Conservation (phyloP, 2,113 vertebrate genomes). For the Hepsetus odoe region DNA sequence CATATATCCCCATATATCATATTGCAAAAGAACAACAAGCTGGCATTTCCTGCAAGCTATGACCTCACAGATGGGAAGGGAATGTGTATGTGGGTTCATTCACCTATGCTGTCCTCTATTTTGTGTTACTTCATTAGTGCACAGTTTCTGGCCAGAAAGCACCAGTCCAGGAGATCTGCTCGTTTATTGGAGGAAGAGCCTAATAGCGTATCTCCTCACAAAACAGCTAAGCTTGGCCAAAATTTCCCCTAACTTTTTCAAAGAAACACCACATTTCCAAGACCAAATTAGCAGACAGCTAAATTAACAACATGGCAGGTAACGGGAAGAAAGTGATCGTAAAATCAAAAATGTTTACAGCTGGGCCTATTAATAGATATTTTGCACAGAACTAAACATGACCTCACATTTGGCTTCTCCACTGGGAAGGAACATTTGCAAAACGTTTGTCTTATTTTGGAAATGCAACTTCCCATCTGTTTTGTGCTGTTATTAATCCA, state of each 20-base stretch:
- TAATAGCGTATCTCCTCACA: slow-evolving; percentile 17
- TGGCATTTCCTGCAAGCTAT: slow-evolving; percentile 47
- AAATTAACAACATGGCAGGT: slow-evolving; percentile 66
- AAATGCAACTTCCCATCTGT: slow-evolving; percentile 72
- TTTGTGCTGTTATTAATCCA: slow-evolving; percentile 68
- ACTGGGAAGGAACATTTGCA: slow-evolving; percentile 37
- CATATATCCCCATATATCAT: too few relatives aligned
- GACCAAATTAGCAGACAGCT: slow-evolving; percentile 55
- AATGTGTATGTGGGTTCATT: background rate
- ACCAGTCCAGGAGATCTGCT: slow-evolving; percentile 23
- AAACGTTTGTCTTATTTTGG: slow-evolving; percentile 66
- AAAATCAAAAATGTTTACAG: slow-evolving; percentile 68
- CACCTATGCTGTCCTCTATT: slow-evolving; percentile 7
- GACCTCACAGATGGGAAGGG: slow-evolving; percentile 49
- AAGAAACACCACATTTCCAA: slow-evolving; percentile 57
- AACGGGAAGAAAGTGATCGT: slow-evolving; percentile 65
- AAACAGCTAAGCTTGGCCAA: slow-evolving; percentile 15
- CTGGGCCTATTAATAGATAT: slow-evolving; percentile 69
- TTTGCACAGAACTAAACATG: slow-evolving; percentile 67
- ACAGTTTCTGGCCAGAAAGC: background rate
- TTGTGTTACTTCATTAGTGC: slow-evolving; percentile 7
- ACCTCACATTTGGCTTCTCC: slow-evolving; percentile 68
- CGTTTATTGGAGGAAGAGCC: background rate
- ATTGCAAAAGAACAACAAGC: slow-evolving; percentile 27
- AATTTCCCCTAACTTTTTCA: slow-evolving; percentile 13